A percentile compares a stretch with the other conserved stretches of the same genome.
phyloP scores from a whole-genome alignment of 2,888 invertebrate genomes.

The Neocrepidodera transversa region DNA sequence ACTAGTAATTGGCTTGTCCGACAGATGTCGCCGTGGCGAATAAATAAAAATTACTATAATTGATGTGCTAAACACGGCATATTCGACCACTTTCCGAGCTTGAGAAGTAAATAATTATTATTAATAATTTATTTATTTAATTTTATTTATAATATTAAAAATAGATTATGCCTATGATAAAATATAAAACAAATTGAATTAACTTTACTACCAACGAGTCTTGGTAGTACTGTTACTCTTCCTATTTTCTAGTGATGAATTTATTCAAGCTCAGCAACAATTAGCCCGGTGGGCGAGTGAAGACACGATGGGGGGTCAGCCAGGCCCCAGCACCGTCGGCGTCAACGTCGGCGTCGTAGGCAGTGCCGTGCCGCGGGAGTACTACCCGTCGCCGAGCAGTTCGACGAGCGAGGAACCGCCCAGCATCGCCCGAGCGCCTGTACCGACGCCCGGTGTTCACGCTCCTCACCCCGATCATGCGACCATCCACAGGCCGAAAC shows the following conservation, averaged over 20 bases:
- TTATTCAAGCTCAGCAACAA: slow-evolving; percentile 97
- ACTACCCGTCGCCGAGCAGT: slow-evolving; percentile 66
- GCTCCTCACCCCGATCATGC: slow-evolving; percentile 52
- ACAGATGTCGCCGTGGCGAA: too few relatives aligned
- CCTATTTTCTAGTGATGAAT: slow-evolving; percentile 94
- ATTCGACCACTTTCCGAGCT: too few relatives aligned
- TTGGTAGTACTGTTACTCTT: slow-evolving; percentile 75
- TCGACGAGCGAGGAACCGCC: slow-evolving; percentile 65
- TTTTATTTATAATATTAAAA: too few relatives aligned
- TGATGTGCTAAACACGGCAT: too few relatives aligned
- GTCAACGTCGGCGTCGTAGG: slow-evolving; percentile 32
- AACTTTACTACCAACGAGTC: slow-evolving; percentile 31
- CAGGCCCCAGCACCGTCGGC: slow-evolving; percentile 50
- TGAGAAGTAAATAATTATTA: too few relatives aligned
- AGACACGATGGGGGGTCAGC: slow-evolving; percentile 66
- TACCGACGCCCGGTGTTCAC: slow-evolving; percentile 57
- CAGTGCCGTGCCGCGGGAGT: slow-evolving; percentile 61
- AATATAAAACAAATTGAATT: slow-evolving; percentile 4
- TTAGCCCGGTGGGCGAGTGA: slow-evolving; percentile 95
- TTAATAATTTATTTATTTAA: too few relatives aligned
- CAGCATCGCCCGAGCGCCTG: slow-evolving; percentile 63
- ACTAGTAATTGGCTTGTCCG: too few relatives aligned
- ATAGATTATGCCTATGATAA: too few relatives aligned
- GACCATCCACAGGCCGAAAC: slow-evolving; percentile 67
- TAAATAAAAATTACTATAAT: too few relatives aligned